phyloP scores from a whole-genome alignment of 2,113 vertebrate species.

The Mohoua ochrocephala region DNA sequence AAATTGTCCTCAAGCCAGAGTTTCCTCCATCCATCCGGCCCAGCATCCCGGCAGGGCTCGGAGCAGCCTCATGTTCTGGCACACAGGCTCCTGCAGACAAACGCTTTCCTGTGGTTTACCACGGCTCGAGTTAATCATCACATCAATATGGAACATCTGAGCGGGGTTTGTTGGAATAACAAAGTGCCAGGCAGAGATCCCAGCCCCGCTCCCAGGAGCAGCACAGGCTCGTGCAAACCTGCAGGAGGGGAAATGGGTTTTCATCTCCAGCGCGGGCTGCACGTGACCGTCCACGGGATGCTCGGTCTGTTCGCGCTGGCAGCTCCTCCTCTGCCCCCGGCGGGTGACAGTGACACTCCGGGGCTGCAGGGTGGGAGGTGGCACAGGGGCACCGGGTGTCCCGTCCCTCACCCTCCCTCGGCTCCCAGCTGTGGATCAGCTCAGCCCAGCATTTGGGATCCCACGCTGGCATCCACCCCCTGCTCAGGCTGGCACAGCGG shows the following conservation, averaged over 20 bases:
- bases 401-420: neutral
- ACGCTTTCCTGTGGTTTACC: neutral
- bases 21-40: neutral
- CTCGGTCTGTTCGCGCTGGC: neutral
- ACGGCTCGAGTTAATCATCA: neutral
- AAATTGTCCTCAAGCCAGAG: neutral
- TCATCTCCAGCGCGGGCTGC: fast-evolving
- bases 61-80: neutral
- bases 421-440: neutral
- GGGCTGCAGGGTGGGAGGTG: neutral
- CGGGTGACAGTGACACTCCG: fast-evolving
- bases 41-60: neutral
- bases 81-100: neutral
- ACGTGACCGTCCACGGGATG: fast-evolving
- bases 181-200: neutral
- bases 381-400: fast-evolving
- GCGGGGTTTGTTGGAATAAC: neutral
- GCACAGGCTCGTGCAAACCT: neutral
- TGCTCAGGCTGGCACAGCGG: neutral
- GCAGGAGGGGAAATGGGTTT: neutral
- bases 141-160: neutral
- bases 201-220: neutral
- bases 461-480: fast-evolving
- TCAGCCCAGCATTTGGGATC: neutral
- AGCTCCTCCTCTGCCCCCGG: neutral